Evolutionary conservation across 2,888 invertebrate species (phyloP), one percentile per base, ranked within the genome.

Genomic region (Athalia rosae): DNA sequence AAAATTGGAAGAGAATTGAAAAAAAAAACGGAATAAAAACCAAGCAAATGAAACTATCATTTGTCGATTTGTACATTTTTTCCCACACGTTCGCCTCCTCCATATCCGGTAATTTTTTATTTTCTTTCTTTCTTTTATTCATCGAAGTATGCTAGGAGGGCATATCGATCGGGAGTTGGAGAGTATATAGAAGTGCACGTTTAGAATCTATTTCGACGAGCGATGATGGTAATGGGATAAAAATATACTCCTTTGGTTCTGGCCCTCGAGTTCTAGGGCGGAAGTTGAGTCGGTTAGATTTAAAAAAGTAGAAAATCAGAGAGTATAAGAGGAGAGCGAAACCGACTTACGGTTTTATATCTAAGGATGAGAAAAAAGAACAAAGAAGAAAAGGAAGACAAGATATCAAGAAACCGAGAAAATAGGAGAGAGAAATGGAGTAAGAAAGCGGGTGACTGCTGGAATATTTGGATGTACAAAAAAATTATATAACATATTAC

Each of bases 321-420:
- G 15, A 43, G 5, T 50, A 13, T 45, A 13, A 13, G 47, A 63
- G 28, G 45, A 45, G 50, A 59, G 13, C 13, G 61, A 45, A 59
- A 53, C 58, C 62, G 59, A 67, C 43, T 28, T 28, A 56, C 63
- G 59, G 48, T 59, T 53, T 53, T 59, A 73, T 56, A 59, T 28
- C 64, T 59, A n/a, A 62, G 64, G 45, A 50, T 59, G 48, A 9
- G 48, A 73, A 78, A 83, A 81, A 79, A 78, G 79, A 79, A 79
- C 79, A 80, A 81, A 79, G 78, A 78, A 82, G 82, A 79, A 81
- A 78, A 73, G 78, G 79, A 80, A 79, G 78, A 74, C 48, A 78
- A 63, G 77, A 76, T 61, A 71, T 77, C 67, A 59, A 77, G 64
- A 69, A 64, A 78, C 74, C 45, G 81, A 69, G 66, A 73, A 62